Conservation (phyloP, 2,888 invertebrate species). For the Drosophila kambysellisi region DNA sequence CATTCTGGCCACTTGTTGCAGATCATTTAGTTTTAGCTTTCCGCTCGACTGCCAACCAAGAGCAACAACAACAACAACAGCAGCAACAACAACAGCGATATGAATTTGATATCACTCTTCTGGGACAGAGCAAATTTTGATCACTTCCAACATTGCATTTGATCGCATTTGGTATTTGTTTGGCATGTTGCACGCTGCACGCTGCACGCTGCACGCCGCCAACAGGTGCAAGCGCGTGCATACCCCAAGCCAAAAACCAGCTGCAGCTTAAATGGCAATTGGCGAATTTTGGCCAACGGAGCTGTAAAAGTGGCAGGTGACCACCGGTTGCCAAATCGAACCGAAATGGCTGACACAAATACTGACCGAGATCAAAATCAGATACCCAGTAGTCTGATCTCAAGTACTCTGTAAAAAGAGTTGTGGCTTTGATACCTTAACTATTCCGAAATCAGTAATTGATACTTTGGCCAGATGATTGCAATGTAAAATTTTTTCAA, state of each 20-base stretch:
- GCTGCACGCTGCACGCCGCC: neutral
- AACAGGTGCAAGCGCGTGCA: constrained; percentile 26
- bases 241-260: constrained; percentile 24
- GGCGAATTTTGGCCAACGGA: constrained; percentile 7
- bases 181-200: neutral
- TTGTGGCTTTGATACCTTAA: neutral
- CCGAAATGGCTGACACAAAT: constrained; percentile 2
- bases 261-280: constrained; percentile 12
- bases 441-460: neutral
- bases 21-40: constrained; percentile 54
- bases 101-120: constrained; percentile 54
- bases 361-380: neutral
- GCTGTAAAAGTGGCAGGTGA: constrained; percentile 22
- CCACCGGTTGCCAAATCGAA: constrained; percentile 24
- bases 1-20: constrained; percentile 36
- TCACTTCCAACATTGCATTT: constrained; percentile 7
- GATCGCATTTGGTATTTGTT: constrained; percentile 4
- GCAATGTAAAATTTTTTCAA: neutral
- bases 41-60: constrained; percentile 63
- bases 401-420: neutral
- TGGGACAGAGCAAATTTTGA: constrained; percentile 14
- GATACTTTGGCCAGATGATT: neutral
- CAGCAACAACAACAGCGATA: constrained; percentile 16
- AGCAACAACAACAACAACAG: neutral
- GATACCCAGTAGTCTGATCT: constrained; percentile 8